Evolutionary conservation across 1,140 invertebrate species (phyloP), one percentile per base, ranked within the genome.

Genomic region (Harlomillsia oculata): DNA sequence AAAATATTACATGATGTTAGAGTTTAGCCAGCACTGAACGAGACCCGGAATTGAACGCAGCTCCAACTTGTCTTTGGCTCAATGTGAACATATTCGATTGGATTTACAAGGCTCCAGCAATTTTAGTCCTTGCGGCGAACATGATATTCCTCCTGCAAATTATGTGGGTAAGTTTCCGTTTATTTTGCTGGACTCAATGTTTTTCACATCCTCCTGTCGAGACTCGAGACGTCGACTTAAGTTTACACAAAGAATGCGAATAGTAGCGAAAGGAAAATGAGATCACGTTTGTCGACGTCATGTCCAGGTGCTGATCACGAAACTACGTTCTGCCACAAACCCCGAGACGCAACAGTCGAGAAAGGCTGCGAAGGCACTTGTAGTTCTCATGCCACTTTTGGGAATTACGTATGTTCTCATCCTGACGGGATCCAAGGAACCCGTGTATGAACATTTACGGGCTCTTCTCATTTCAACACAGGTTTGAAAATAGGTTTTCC

Each of bases 281-380:
- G n/a, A n/a, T n/a, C n/a, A n/a, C n/a, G n/a, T n/a, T n/a, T n/a
- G n/a, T n/a, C n/a, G n/a, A n/a, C n/a, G n/a, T n/a, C n/a, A n/a
- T n/a, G n/a, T n/a, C 9, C 64, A 89, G 85, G 85, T 94, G n/a
- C 74, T 95, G 40, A 91, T 95, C 64, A 95, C 89, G 8, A 94
- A 95, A 69, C 75, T 93, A 13, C 78, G 87, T 44, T 89, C 87
- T 3, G 84, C 87, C 6, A 89, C 87, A 64, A 88, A 80, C 0
- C 74, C 82, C 20, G 89, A 93, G 71, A 89, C 86, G 0, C 83
- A 89, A 61, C 89, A 94, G 69, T 89, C 87, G 70, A 75, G 85
- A 39, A 93, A 92, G 71, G 89, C 88, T 0, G 85, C 85, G 1
- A 92, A 92, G 71, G 89, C 89, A 11, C 75, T 93, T 9, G 71